These are phyloP conservation scores for Tylochromis polylepis DNA, from an alignment of 2,113 vertebrate genomes.

Conservation along the genomic window DNA sequence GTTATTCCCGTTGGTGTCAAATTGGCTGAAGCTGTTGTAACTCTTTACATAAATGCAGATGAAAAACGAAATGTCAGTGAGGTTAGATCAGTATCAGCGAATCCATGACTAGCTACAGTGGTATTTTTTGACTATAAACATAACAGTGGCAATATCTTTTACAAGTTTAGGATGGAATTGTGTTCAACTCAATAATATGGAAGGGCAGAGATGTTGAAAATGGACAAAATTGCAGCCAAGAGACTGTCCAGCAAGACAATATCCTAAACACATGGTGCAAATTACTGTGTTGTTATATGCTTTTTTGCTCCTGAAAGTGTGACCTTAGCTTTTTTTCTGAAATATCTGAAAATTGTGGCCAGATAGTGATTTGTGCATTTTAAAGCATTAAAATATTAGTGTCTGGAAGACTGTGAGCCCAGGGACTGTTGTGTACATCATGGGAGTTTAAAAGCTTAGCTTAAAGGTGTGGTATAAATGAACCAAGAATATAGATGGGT, in stretches of 20 bases:
- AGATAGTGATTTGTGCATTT: not conserved
- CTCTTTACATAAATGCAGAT: not conserved
- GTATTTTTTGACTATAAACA: not conserved
- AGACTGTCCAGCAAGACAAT: not conserved
- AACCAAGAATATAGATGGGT: not conserved
- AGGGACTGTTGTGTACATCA: not conserved
- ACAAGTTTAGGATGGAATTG: not conserved
- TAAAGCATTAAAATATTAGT: not conserved
- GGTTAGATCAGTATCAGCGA: not conserved
- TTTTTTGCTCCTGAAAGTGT: not conserved
- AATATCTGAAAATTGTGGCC: not conserved
- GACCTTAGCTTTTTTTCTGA: not conserved
- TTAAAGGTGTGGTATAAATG: not conserved
- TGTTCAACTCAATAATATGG: not conserved
- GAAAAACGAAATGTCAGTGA: not conserved
- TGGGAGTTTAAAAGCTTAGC: not conserved
- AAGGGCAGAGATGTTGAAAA: not conserved
- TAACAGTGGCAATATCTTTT: not conserved
- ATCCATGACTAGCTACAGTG: not conserved
- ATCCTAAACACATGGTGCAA: not conserved
- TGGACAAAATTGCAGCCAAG: not conserved
- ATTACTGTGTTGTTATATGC: not conserved
- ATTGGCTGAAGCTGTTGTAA: slow-evolving; percentile 1
- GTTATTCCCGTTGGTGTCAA: slow-evolving; percentile 14
- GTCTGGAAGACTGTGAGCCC: not conserved